Base-by-base conservation (phyloP, 2,888 invertebrate species). In the Margaritifera margaritifera region DNA sequence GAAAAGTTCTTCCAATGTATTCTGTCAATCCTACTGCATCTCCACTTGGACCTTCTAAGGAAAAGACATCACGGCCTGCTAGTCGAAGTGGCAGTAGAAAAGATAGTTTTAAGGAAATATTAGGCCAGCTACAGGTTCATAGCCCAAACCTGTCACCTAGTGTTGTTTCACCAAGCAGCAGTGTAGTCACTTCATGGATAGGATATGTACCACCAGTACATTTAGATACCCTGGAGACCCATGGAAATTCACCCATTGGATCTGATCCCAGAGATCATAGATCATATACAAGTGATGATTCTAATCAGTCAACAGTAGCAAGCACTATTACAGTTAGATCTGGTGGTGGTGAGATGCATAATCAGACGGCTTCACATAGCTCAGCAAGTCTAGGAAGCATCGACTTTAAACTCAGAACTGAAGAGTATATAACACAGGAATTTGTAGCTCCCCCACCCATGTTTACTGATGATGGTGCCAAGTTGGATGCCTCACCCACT, bases 21-120 rank as follows among this genome's bases (percentile, higher is more conserved):
- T 71, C 74, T 25, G 25, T 68, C 1, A 75, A 73, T 62, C 24
- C 58, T n/a, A 58, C 72, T 22, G 60, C 61, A 50, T 54, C 72
- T 53, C 66, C 64, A 31, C 64, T 68, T n/a, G 72, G 66, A 52
- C 58, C 52, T 25, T 69, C 69, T n/a, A 64, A 72, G 25, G 76
- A 75, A 64, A 76, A 73, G 62, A 69, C 72, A 59, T 77, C 78
- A 50, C 60, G 76, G 59, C 77, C 80, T 65, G 72, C 76, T 6
- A 81, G 81, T 70, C 78, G 82, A 52, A 81, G 78, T 75, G 80
- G 77, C 18, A 83, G 84, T 67, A 71, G 80, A 51, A 80, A 80
- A 57, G 85, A 85, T 59, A 84, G 84, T 71, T 84, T 84, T 65
- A 84, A 84, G 65, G 80, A 80, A 54, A 78, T 74, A 31, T 68